Evolutionary conservation across 92 coral and sea anemone genomes (phyloP).

Genomic region (Zoanthus sansibaricus): DNA sequence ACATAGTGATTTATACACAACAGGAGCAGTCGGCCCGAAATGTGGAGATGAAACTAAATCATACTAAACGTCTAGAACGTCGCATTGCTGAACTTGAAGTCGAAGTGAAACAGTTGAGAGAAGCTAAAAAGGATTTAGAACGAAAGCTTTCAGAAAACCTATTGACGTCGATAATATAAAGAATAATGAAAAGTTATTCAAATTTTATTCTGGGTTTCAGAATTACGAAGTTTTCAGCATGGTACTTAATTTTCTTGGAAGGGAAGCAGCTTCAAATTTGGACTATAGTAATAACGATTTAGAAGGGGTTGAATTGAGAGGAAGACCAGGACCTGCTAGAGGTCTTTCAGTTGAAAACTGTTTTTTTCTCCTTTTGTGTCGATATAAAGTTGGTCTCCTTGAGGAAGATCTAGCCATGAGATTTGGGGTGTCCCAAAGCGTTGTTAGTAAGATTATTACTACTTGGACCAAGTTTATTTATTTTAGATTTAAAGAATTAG

Average conservation of each 20-base stretch:
- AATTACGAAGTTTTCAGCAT: conserved; percentile 13
- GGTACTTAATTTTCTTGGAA: conserved; percentile 56
- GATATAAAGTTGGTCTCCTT: conserved; percentile 55
- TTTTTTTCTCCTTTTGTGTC: conserved; percentile 50
- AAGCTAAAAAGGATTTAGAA: no score
- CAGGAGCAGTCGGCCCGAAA: no score
- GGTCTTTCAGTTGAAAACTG: conserved; percentile 5
- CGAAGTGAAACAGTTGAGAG: no score
- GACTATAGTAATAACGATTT: conserved; percentile 45
- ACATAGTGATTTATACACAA: no score
- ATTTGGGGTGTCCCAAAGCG: conserved; percentile 61
- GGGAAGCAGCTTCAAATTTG: conserved; percentile 56
- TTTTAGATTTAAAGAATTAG: conserved; percentile 18
- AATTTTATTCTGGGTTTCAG: conserved; percentile 18
- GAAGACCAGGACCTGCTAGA: conserved; percentile 44
- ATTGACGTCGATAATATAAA: conserved; percentile 25
- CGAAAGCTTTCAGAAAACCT: conserved; percentile 13
- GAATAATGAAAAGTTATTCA: conserved; percentile 11
- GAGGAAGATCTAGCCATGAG: conserved; percentile 58
- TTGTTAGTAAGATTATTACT: conserved; percentile 52
- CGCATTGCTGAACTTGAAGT: no score
- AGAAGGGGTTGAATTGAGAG: conserved; percentile 8
- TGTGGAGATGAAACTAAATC: no score
- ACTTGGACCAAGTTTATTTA: conserved; percentile 14
- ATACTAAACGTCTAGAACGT: no score